Evolutionary conservation across 1,140 invertebrate species (phyloP).

Genomic region (Steinernema khuongi): DNA sequence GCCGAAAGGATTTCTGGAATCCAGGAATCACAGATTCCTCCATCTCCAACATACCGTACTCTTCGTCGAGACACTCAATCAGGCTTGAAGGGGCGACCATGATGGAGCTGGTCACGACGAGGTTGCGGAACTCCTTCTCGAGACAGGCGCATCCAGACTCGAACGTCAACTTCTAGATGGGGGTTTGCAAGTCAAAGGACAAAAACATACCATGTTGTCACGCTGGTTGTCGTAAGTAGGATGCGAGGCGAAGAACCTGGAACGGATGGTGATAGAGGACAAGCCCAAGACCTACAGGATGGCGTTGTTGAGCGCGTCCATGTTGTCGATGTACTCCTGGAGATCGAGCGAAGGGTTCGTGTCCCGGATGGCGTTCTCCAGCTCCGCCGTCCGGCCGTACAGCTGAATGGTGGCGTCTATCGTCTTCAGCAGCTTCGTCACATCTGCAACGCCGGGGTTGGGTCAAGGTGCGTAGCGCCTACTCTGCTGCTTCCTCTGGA

Average conservation of each 20-base stretch:
- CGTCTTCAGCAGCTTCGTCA: conserved; percentile 55
- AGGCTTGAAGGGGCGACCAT: conserved; percentile 41
- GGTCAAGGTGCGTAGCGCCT: background rate
- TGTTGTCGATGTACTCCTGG: conserved; percentile 53
- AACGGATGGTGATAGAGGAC: too few relatives aligned
- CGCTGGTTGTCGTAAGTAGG: conserved; percentile 47
- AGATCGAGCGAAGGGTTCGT: conserved; percentile 43
- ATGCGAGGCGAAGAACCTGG: conserved; percentile 54
- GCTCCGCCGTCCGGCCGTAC: conserved; percentile 53
- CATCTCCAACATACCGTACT: conserved; percentile 42
- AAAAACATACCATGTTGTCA: conserved; percentile 50
- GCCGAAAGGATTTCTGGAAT: conserved; percentile 46
- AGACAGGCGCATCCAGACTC: conserved; percentile 47
- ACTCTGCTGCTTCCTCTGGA: conserved; percentile 57
- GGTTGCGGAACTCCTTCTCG: conserved; percentile 51
- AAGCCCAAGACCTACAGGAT: too few relatives aligned
- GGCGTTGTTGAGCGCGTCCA: conserved; percentile 54
- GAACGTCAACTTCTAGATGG: conserved; percentile 44
- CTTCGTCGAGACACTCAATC: conserved; percentile 48
- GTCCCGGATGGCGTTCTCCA: conserved; percentile 46
- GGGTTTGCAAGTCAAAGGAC: conserved; percentile 17
- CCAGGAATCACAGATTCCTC: conserved; percentile 15
- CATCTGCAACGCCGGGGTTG: conserved; percentile 40
- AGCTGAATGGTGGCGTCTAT: conserved; percentile 59
- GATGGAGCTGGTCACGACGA: conserved; percentile 40